Evolutionary conservation across 2,797 vertebrate genomes (phyloP), one percentile per base, ranked within the genome.

Genomic region (Macropodus opercularis): DNA sequence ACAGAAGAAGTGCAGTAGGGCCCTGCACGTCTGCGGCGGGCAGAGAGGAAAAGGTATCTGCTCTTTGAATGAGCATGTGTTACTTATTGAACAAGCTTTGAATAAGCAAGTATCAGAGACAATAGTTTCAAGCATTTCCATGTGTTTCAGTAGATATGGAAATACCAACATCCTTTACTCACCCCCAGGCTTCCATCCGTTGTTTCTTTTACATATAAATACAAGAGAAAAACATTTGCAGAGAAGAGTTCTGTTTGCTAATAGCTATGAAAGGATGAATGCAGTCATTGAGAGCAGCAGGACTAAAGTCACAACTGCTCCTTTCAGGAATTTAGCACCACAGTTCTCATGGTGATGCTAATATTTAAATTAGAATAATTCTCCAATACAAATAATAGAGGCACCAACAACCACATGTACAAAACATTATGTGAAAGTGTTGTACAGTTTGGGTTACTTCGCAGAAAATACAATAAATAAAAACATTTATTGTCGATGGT

Each of bases 31-130:
- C 35, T 48, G 47, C 27, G 49, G 38, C 42, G 12, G 36, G 50
- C 63, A 42, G 31, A 66, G 41, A 57, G 26, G 41, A 32, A 43
- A 55, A 29, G 11, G 39, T 57, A 48, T 80, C 64, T 31, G 57
- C 61, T 53, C 63, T 34, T 24, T 57, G 53, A 52, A 55, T 44
- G 48, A 60, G 54, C 75, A 84, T 65, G 68, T 88, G 80, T 54
- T 84, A 63, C 64, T 80, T 79, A 72, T 84, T 82, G 67, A 80
- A 59, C 64, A 63, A 47, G 67, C 44, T 73, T 72, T 63, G 66
- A 79, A 73, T 69, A 64, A 71, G 54, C 72, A 55, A 68, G 47
- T 53, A 75, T 51, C 63, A 46, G 46, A 79, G 72, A 80, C 61
- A 75, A 73, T 27, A 24, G 61, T 23, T 59, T 17, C 22, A 74